phyloP scores from a whole-genome alignment of 2,888 invertebrate genomes.

The Tinea pellionella region DNA sequence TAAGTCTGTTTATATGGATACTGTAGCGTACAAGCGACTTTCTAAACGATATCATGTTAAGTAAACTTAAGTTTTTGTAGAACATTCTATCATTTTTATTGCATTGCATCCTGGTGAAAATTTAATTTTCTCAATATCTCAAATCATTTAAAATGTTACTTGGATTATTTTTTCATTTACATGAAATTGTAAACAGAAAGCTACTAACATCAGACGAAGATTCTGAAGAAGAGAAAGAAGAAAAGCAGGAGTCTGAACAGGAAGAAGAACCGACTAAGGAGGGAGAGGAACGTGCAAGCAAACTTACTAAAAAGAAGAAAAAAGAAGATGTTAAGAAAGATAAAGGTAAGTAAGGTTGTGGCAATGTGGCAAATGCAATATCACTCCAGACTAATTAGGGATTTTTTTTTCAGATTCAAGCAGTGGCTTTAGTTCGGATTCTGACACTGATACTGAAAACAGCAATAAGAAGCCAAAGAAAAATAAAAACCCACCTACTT shows the following conservation, averaged over 20 bases:
- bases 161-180: too few relatives aligned
- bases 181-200: constrained; percentile 60
- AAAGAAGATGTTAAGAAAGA: constrained; percentile 71
- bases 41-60: too few relatives aligned
- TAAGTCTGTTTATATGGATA: too few relatives aligned
- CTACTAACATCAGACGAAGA: constrained; percentile 90
- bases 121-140: too few relatives aligned
- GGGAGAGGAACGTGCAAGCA: constrained; percentile 74
- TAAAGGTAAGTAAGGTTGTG: constrained; percentile 18
- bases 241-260: constrained; percentile 78
- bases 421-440: constrained; percentile 80
- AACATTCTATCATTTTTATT: too few relatives aligned
- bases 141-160: too few relatives aligned
- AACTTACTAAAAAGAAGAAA: constrained; percentile 70
- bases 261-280: constrained; percentile 81
- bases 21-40: too few relatives aligned
- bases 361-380: too few relatives aligned
- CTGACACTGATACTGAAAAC: constrained; percentile 72
- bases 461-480: constrained; percentile 64
- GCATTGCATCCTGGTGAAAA: too few relatives aligned
- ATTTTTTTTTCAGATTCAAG: constrained; percentile 65
- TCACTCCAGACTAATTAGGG: too few relatives aligned
- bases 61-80: too few relatives aligned
- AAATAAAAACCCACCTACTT: constrained; percentile 23
- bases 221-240: constrained; percentile 84